phyloP scores from a whole-genome alignment of 2,888 invertebrate genomes.

The Entomobrya proxima region DNA sequence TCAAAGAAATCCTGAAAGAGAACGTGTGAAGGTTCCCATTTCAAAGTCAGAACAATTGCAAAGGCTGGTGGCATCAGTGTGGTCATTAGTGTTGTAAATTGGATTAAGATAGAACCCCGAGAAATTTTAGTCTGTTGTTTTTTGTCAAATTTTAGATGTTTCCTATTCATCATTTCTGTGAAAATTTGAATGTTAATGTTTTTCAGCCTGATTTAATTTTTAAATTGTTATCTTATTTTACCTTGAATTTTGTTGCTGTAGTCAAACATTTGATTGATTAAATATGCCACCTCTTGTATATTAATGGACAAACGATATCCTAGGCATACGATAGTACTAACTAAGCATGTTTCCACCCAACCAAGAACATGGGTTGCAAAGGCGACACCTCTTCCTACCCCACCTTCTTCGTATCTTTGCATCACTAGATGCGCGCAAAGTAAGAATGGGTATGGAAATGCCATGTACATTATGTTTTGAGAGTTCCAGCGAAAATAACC shows the following conservation, averaged over 20 bases:
- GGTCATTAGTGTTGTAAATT: background rate
- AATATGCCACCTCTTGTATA: background rate
- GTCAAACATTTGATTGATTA: background rate
- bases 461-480: background rate
- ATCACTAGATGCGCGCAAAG: background rate
- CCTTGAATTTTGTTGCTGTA: background rate
- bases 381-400: background rate
- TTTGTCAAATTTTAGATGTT: background rate
- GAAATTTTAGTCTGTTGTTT: background rate
- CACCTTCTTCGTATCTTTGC: background rate
- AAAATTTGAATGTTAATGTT: background rate
- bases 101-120: background rate
- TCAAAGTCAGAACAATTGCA: background rate
- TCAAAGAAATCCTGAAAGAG: background rate
- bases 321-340: background rate
- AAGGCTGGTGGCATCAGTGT: background rate
- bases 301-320: background rate
- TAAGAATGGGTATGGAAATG: background rate
- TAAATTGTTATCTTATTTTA: background rate
- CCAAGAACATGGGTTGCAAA: background rate
- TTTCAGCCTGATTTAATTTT: background rate
- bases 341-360: background rate
- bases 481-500: background rate
- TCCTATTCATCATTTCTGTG: background rate
- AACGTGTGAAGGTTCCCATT: background rate